Base-by-base conservation (phyloP, 2,888 invertebrate species). In the Nowickia ferox region DNA sequence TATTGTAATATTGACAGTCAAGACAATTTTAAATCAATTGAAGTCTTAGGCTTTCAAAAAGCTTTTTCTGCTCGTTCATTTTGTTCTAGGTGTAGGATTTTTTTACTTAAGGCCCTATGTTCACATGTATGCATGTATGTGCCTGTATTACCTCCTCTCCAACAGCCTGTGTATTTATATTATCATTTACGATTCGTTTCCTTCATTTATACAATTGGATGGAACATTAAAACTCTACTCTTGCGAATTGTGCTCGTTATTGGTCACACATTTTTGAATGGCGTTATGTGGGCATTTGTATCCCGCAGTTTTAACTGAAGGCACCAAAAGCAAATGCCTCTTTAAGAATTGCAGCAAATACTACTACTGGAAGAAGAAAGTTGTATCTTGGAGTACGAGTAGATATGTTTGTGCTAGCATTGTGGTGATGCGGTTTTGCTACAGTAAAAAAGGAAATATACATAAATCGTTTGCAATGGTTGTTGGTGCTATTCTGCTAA, bases 221-320 rank as follows among this genome's bases (percentile, higher is more conserved):
- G 68, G 63, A 55, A 66, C 59, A 74, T 44, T 75, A 44, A 75
- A 75, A 65, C 66, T 68, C 38, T 48, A 68, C 59, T 46, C 42
- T 30, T 59, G 61, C 30, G 53, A 68, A n/a, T 66, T 80, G 48
- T 48, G 79, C 61, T 66, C 59, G 55, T 85, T 78, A 78, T 74
- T 78, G 79, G 83, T 86, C 71, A 83, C 75, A 86, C 63, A 84
- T 74, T 66, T 72, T 66, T 68, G 65, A 63, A 75, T 77, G 86
- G 86, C 86, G 86, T 86, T 86, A 86, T 86, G 69, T 81, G 81
- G 84, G 75, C 79, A 83, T 72, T 71, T 61, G 72, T 86, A 86
- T 86, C 86, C 86, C 86, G 86, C 86, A 76, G 86, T 84, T 65
- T 78, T 10, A 51, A 66, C 66, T 84, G 19, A 72, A 66, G 66